phyloP scores from a whole-genome alignment of 2,113 vertebrate genomes.

The Chitala chitala region DNA sequence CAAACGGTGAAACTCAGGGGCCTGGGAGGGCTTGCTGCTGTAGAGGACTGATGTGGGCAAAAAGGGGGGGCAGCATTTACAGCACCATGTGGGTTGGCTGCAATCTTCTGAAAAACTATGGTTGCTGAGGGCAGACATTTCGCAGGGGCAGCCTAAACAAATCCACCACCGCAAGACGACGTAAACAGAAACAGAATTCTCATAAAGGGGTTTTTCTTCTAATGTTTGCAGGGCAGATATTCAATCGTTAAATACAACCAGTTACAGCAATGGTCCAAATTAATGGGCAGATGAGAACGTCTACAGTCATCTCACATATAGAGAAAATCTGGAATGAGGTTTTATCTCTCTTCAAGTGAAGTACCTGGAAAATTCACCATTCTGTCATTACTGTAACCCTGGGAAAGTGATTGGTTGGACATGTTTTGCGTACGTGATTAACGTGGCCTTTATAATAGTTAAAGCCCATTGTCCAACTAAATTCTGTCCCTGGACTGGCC shows the following conservation, averaged over 20 bases:
- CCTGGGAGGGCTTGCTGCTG: not conserved
- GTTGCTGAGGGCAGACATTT: not conserved
- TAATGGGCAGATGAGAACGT: not conserved
- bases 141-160: slow-evolving; percentile 1
- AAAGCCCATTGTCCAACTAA: no score
- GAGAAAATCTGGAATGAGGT: no score
- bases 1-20: not conserved
- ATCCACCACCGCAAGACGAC: not conserved
- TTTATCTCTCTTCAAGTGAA: not conserved
- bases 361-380: not conserved
- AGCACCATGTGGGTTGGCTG: not conserved
- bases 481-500: no score
- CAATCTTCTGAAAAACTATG: not conserved
- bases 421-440: not conserved
- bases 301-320: not conserved
- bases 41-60: not conserved
- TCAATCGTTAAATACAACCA: no score
- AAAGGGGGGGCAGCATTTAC: not conserved
- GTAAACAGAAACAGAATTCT: not conserved
- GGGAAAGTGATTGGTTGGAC: not conserved
- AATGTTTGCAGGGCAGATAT: no score
- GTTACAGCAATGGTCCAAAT: not conserved
- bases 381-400: not conserved
- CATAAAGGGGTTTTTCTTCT: not conserved
- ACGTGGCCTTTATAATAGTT: no score